A percentile compares a stretch with the other conserved stretches of the same genome.
Conservation (phyloP, 2,113 vertebrate genomes). For the Oryctolagus cuniculus region mOryCun1.1 NC_091435.1:175488001-175488500, state of each 20-base stretch:
- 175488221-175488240: slow-evolving; percentile 7
- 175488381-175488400: background rate
- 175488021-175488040: too few species aligned
- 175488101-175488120: background rate
- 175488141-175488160: background rate
- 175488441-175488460: slow-evolving; percentile 39
- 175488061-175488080: too few species aligned
- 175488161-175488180: background rate
- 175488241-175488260: background rate
- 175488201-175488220: slow-evolving; percentile 35
- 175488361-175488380: slow-evolving; percentile 27
- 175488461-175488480: slow-evolving; percentile 22
- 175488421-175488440: background rate
- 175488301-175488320: background rate
- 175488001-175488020: too few species aligned
- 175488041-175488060: too few species aligned
- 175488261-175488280: background rate
- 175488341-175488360: background rate
- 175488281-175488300: background rate
- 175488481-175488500: background rate
- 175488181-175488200: slow-evolving; percentile 41
- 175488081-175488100: too few species aligned
- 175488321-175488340: background rate
- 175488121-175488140: slow-evolving; percentile 40
- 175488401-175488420: background rate